Evolutionary conservation across 2,888 invertebrate genomes (phyloP), one percentile per base, ranked within the genome.

Genomic region (Trileptium ribeirensis): DNA sequence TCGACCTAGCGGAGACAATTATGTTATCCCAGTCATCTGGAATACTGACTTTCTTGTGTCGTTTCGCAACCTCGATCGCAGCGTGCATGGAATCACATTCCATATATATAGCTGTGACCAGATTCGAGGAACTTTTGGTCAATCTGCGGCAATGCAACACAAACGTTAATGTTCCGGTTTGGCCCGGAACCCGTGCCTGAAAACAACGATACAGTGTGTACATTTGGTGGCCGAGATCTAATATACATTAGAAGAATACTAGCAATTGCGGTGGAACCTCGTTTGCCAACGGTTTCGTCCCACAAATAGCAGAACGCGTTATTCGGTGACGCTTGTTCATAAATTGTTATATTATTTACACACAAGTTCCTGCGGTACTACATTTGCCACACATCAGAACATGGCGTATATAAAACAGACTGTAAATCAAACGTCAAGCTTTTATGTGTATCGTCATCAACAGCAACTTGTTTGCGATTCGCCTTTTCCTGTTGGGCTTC

Each of bases 11-110:
- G 15, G 33, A 31, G 70, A 70, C 8, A n/a, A 70, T 70, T 19
- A 70, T 70, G 31, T 70, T 70, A 8, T 70, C 31, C 70, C 70
- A 70, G 15, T 70, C 70, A 15, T 8, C 15, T 8, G 70, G 70
- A 8, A 70, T 8, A 36, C 29, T 33, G 29, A 70, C 29, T n/a
- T 70, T 70, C 29, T 70, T 31, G 36, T 70, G 29, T n/a, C 36
- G 29, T 29, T 70, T 70, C 15, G 70, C 70, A 29, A 70, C 29
- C 70, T 70, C 70, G 31, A 70, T 70, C 31, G 70, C 70, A 3
- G 79, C 51, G 36, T 79, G 79, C 79, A 79, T 79, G 3, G 79
- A 70, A 34, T 79, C 79, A 3, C 51, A 51, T 67, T 79, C 79
- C 79, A 79, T 79, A 8, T 79, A 37, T 33, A 67, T 74, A 33